Percentiles rank a stretch among this genome's conserved stretches.
Conservation (phyloP, 2,797 vertebrate genomes). For the Thripadectes ignobilis region DNA sequence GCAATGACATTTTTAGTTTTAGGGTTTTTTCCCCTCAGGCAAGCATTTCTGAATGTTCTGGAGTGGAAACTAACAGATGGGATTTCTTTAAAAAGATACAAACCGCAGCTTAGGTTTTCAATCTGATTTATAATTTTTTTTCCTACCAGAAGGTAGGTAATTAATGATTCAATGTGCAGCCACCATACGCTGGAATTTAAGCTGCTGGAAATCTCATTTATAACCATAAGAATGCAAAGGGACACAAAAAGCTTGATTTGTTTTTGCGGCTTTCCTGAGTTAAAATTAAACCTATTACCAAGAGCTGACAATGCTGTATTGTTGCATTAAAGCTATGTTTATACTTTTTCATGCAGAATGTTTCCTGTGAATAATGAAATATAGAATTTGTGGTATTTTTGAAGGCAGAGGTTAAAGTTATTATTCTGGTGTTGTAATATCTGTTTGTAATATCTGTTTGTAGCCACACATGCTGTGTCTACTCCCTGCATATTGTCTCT, state of each 20-base stretch:
- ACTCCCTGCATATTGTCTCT: not conserved
- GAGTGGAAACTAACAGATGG: constrained; percentile 71
- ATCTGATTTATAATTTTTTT: not conserved
- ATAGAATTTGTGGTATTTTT: constrained; percentile 35
- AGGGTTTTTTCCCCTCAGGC: constrained; percentile 36
- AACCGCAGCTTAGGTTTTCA: constrained; percentile 41
- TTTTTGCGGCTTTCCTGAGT: constrained; percentile 61
- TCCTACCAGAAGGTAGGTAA: constrained; percentile 59
- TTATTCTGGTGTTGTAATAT: constrained; percentile 26
- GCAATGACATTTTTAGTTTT: constrained; percentile 12
- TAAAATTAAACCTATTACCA: constrained; percentile 72
- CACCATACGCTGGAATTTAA: constrained; percentile 60
- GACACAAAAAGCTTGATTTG: constrained; percentile 69
- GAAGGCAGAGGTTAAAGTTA: constrained; percentile 50
- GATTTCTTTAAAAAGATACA: constrained; percentile 70
- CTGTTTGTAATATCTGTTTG: constrained; percentile 11
- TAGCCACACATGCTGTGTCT: not conserved
- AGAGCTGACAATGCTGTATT: constrained; percentile 54
- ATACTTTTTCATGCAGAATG: constrained; percentile 49
- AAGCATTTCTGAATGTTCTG: constrained; percentile 60
- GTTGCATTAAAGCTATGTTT: constrained; percentile 58
- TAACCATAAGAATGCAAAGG: constrained; percentile 69
- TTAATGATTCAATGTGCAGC: constrained; percentile 72
- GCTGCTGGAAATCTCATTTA: constrained; percentile 74
- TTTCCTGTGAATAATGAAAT: constrained; percentile 64